Evolutionary conservation across 2,797 vertebrate species (phyloP).

Genomic region (Myotis myotis): DNA sequence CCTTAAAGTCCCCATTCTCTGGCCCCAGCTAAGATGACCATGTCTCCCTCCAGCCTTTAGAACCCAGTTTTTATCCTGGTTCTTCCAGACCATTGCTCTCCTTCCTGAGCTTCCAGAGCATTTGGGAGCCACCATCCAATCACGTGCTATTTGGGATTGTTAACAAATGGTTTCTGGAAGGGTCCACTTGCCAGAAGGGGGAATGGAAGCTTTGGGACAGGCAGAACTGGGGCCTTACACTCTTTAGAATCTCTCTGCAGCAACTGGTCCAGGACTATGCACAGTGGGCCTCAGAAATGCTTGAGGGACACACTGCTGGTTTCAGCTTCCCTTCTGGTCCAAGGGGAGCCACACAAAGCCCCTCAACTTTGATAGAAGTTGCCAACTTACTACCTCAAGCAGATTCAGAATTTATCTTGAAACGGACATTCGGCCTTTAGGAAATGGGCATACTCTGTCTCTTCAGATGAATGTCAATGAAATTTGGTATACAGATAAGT

Average conservation of each 20-base stretch:
- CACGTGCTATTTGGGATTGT: not conserved
- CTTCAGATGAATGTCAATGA: slow-evolving; percentile 14
- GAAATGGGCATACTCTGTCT: not conserved
- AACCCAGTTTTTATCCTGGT: not conserved
- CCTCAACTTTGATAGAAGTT: not conserved
- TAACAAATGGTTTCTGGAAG: not conserved
- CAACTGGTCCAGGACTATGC: not conserved
- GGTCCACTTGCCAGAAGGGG: not conserved
- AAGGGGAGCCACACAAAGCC: not conserved
- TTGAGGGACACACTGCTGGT: not conserved
- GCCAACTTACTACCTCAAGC: not conserved
- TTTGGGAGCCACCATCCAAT: not conserved
- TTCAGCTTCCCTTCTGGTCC: not conserved
- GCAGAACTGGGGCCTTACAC: not conserved
- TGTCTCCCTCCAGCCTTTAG: not conserved
- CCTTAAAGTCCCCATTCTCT: not conserved
- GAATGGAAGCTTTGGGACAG: not conserved
- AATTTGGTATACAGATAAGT: not conserved
- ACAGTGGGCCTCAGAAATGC: not conserved
- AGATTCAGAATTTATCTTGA: slow-evolving; percentile 15
- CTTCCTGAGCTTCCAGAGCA: slow-evolving; percentile 14
- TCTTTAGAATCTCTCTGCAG: not conserved
- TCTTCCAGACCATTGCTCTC: not conserved
- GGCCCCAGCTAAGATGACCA: not conserved
- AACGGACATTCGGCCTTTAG: not conserved